Conservation (phyloP, 2,797 vertebrate species). For the Melanotaenia nigrans region DNA sequence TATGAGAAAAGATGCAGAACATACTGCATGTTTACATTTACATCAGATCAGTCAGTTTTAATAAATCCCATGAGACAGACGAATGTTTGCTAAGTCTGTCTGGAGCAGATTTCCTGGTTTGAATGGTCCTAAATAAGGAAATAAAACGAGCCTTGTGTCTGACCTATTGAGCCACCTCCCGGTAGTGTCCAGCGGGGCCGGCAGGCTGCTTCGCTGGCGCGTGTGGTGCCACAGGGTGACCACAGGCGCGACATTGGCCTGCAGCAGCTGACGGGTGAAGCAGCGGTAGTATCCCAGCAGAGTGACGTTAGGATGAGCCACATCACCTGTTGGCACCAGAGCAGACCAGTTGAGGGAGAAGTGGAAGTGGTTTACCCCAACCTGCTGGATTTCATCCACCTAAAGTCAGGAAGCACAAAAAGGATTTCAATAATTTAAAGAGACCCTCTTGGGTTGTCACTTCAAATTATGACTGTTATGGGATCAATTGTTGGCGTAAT, state of each 20-base stretch:
- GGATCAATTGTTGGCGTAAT: no score
- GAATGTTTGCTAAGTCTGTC: no score
- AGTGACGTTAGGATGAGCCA: constrained; percentile 85
- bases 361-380: constrained; percentile 90
- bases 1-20: no score
- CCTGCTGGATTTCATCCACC: constrained; percentile 85
- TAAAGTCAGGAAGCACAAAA: constrained; percentile 19
- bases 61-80: no score
- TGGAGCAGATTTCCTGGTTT: no score
- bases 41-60: no score
- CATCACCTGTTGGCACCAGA: constrained; percentile 87
- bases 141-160: not conserved
- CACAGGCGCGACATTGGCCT: constrained; percentile 90
- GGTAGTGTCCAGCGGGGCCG: constrained; percentile 77
- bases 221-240: constrained; percentile 94
- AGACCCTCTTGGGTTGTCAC: no score
- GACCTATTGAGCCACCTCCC: constrained; percentile 89
- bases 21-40: no score
- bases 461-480: no score
- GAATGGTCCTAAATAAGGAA: no score
- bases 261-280: constrained; percentile 88
- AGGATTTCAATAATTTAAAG: not conserved
- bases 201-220: constrained; percentile 86
- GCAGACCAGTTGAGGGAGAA: constrained; percentile 95
- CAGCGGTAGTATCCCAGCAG: constrained; percentile 92